Conservation (phyloP, 2,797 vertebrate species). For the Columba guinea region DNA sequence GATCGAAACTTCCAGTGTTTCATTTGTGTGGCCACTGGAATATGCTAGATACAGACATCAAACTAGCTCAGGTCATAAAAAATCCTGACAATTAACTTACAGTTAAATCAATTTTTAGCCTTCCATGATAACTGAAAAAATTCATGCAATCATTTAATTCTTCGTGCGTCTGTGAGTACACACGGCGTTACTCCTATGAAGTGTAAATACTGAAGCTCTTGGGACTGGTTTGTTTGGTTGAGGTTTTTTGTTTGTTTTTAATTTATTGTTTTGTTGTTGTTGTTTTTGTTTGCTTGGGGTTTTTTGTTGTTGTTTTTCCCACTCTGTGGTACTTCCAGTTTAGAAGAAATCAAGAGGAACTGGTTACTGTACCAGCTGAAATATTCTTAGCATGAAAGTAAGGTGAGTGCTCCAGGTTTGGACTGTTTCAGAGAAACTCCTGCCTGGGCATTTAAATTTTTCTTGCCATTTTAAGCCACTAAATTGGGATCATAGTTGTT, state of each 20-base stretch:
- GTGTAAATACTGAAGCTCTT: background rate
- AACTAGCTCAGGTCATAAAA: slow-evolving; percentile 5
- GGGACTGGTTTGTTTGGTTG: too few relatives aligned
- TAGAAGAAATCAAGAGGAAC: background rate
- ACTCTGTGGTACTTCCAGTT: background rate
- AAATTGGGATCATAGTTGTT: background rate
- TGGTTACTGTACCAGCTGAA: background rate
- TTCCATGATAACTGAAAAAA: background rate
- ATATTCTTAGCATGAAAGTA: background rate
- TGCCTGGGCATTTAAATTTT: background rate
- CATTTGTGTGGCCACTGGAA: slow-evolving; percentile 25
- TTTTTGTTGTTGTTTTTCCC: background rate
- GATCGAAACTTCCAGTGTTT: slow-evolving; percentile 7
- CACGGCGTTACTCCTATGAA: background rate
- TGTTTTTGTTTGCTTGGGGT: too few relatives aligned
- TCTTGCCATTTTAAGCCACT: background rate
- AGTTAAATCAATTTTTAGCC: background rate
- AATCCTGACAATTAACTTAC: background rate
- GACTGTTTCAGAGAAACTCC: background rate
- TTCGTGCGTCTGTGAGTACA: background rate
- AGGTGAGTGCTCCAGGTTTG: background rate
- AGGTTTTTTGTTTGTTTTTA: too few relatives aligned
- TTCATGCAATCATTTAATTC: background rate
- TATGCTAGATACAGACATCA: background rate
- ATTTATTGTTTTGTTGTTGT: too few relatives aligned